Evolutionary conservation across 2,888 invertebrate genomes (phyloP), one percentile per base, ranked within the genome.

Genomic region (Polydrusus cervinus): DNA sequence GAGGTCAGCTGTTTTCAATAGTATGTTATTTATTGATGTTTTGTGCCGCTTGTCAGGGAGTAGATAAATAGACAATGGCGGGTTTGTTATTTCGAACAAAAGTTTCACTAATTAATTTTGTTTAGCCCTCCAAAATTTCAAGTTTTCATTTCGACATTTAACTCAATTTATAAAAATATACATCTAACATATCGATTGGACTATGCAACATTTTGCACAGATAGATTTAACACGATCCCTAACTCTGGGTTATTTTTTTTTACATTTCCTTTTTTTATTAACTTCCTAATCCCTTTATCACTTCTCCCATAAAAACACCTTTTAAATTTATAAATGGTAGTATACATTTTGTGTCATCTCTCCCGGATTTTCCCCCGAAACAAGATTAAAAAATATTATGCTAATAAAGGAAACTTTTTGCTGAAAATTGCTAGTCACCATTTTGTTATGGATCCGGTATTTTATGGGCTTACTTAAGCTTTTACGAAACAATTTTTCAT

Each of bases 371-470:
- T 34, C 9, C 30, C 34, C 20, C 34, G 34, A 10, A 55, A 55
- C 55, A 3, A 55, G 55, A 55, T 55, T 55, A 55, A 30, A 55
- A 55, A 55, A 55, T 55, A 55, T 55, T 55, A 55, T 55, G 55
- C 55, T 55, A 55, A 55, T 55, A 55, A 55, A 55, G 55, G 55
- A 34, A 55, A 34, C 55, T 55, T 55, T 55, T 55, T 55, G 34
- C 55, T 34, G 30, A 34, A 55, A 55, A 55, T 55, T 55, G 30
- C 55, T 55, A 55, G 55, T 55, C 55, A 55, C 55, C 55, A 47
- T 64, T 64, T 47, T 25, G 47, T 64, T 64, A 64, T 30, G 47
- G 64, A 64, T 47, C 64, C 64, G 64, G 47, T 47, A 47, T 64
- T 64, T 64, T 64, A 64, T 64, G 47, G 47, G 30, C 25, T 47